phyloP scores from a whole-genome alignment of 1,140 invertebrate genomes.

The Zaprionus lachaisei region DNA sequence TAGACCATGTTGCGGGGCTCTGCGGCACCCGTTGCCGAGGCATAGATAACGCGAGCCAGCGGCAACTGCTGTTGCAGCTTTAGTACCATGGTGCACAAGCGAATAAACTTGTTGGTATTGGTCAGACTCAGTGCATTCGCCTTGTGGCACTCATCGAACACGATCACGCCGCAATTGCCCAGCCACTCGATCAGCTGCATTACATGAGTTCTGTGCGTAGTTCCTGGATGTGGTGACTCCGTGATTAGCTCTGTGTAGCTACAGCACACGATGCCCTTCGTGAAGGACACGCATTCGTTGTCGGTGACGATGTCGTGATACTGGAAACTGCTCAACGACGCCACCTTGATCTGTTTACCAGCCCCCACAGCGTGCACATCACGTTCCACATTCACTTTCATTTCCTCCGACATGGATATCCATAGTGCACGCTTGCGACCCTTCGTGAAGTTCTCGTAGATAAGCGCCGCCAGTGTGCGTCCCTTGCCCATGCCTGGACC shows the following conservation, averaged over 20 bases:
- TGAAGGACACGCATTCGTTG: conserved; percentile 90
- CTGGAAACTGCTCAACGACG: conserved; percentile 96
- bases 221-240: conserved; percentile 93
- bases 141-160: conserved; percentile 99
- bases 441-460: conserved; percentile 98
- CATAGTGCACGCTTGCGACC: conserved; percentile 97
- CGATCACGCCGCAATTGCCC: conserved; percentile 97
- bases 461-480: conserved; percentile 98
- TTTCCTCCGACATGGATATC: conserved; percentile 99
- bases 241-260: conserved; percentile 99
- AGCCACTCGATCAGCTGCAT: conserved; percentile 98
- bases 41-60: conserved; percentile 97
- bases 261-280: conserved; percentile 98
- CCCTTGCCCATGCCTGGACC: conserved; percentile 99
- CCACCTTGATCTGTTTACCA: conserved; percentile 87
- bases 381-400: conserved; percentile 98
- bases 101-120: conserved; percentile 96
- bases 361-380: conserved; percentile 97
- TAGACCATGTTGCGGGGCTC: conserved; percentile 99
- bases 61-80: conserved; percentile 98
- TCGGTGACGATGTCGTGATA: conserved; percentile 97
- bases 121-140: conserved; percentile 98
- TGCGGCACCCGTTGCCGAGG: conserved; percentile 98
- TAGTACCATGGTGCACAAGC: conserved; percentile 95
- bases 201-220: conserved; percentile 96